Conservation (phyloP, 2,797 vertebrate species). For the Cynopterus sphinx region DNA sequence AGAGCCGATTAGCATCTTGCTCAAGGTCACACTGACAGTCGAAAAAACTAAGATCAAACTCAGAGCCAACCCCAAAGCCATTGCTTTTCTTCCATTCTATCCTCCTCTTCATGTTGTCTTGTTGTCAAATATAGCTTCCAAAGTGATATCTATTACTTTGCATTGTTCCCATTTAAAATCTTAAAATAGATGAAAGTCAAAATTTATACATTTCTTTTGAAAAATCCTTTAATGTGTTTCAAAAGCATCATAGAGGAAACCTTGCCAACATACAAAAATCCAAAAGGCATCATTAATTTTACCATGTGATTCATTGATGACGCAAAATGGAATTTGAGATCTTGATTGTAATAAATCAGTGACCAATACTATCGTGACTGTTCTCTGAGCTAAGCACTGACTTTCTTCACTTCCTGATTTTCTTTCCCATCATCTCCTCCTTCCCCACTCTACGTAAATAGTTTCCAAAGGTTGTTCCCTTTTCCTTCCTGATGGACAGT, state of each 20-base stretch:
- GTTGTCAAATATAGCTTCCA: neutral
- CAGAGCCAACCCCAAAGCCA: neutral
- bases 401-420: neutral
- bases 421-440: neutral
- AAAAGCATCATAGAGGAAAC: neutral
- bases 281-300: neutral
- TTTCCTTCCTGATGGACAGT: neutral
- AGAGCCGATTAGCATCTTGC: neutral
- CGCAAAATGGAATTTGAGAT: neutral
- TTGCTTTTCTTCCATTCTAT: neutral
- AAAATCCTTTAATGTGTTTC: neutral
- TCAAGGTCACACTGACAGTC: neutral
- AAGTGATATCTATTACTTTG: neutral
- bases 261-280: neutral
- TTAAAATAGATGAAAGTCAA: neutral
- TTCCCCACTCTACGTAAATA: neutral
- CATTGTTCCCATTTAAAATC: slow-evolving; percentile 9
- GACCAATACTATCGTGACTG: neutral
- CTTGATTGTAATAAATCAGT: neutral
- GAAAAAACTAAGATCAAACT: neutral
- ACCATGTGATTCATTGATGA: neutral
- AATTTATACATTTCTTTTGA: neutral
- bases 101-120: neutral
- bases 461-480: neutral
- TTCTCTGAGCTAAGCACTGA: neutral